Percentiles rank a stretch among this genome's conserved stretches.
These are phyloP conservation scores for Eristalis intricaria DNA, from an alignment of 2,888 invertebrate genomes.

Conservation along the genomic window DNA sequence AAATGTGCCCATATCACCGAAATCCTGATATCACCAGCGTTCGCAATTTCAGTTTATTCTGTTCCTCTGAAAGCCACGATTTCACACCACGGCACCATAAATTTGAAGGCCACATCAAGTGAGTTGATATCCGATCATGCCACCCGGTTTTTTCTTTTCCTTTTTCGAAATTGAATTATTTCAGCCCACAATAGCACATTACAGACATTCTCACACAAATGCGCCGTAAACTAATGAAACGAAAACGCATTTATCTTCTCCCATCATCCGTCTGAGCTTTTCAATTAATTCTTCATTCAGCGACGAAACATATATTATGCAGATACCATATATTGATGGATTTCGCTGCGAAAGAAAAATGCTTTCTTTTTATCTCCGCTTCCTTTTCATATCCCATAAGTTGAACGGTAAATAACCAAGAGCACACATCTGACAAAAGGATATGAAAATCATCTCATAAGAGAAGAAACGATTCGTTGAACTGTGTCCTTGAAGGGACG, in stretches of 20 bases:
- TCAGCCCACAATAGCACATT: too few relatives aligned
- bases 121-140: too few relatives aligned
- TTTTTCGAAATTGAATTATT: too few relatives aligned
- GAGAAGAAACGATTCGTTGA: neutral
- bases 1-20: too few relatives aligned
- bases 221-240: neutral
- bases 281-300: neutral
- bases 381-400: neutral
- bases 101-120: neutral
- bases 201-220: neutral
- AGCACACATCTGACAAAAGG: neutral
- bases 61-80: too few relatives aligned
- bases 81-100: too few relatives aligned
- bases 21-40: too few relatives aligned
- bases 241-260: neutral
- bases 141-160: too few relatives aligned
- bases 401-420: neutral
- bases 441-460: neutral
- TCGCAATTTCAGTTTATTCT: too few relatives aligned
- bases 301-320: neutral
- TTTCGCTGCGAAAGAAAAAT: neutral
- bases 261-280: neutral
- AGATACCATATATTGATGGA: neutral
- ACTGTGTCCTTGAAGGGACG: neutral
- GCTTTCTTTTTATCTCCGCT: neutral